These are phyloP conservation scores for Drepana falcataria DNA, from an alignment of 2,888 invertebrate species.

Conservation along the genomic window DNA sequence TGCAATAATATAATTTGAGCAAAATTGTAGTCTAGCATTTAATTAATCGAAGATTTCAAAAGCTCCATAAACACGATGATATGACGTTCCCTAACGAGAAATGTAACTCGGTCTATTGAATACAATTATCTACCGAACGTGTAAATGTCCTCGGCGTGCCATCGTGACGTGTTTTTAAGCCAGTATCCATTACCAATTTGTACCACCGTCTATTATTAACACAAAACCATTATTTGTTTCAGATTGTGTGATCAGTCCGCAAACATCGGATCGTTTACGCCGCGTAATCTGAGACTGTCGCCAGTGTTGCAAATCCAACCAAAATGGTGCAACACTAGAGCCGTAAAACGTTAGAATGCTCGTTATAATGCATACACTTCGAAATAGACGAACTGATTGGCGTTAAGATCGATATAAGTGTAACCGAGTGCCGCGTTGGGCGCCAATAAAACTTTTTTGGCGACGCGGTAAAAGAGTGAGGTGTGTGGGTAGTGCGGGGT, in stretches of 20 bases:
- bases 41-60: background rate
- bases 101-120: background rate
- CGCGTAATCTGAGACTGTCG: conserved; percentile 26
- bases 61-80: too few species aligned
- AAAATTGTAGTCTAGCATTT: background rate
- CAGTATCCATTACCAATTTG: conserved; percentile 35
- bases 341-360: conserved; percentile 20
- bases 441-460: conserved; percentile 16
- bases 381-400: conserved; percentile 23
- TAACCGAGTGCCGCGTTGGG: conserved; percentile 8
- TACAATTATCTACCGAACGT: background rate
- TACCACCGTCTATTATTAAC: conserved; percentile 47
- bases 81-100: too few species aligned
- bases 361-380: conserved; percentile 19
- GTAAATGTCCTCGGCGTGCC: background rate
- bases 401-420: background rate
- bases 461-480: conserved; percentile 11
- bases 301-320: conserved; percentile 18
- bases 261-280: conserved; percentile 48
- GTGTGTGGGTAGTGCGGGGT: conserved; percentile 35
- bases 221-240: conserved; percentile 58
- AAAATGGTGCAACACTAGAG: conserved; percentile 40
- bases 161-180: conserved; percentile 10
- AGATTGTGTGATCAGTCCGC: conserved; percentile 56
- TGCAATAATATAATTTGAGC: too few species aligned